Evolutionary conservation across 2,113 vertebrate genomes (phyloP).

Genomic region (Pelecanus crispus): DNA sequence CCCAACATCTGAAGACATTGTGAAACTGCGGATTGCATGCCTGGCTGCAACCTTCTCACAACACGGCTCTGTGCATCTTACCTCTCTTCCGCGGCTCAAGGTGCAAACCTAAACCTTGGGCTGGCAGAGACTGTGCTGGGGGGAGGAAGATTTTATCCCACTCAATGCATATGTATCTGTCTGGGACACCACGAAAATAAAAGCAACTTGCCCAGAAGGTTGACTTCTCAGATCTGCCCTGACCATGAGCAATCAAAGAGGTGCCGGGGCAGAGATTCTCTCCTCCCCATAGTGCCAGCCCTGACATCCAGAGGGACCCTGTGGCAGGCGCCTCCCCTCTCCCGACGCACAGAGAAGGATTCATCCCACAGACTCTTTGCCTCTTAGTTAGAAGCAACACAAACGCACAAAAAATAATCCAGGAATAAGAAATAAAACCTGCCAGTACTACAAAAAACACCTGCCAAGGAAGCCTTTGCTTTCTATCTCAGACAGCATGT

Average conservation of each 20-base stretch:
- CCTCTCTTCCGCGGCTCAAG: neutral
- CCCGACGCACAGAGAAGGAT: neutral
- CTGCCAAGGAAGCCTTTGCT: neutral
- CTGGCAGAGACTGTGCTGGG: neutral
- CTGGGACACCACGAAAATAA: neutral
- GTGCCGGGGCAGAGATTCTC: neutral
- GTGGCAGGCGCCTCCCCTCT: neutral
- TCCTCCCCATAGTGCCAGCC: neutral
- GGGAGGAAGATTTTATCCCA: neutral
- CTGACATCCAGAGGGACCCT: neutral
- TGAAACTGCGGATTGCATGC: neutral
- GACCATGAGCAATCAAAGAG: accelerated
- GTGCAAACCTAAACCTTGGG: neutral
- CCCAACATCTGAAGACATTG: neutral
- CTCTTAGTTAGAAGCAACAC: neutral
- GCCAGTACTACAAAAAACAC: neutral
- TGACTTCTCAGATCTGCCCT: neutral
- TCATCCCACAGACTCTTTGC: neutral
- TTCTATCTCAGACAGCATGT: neutral
- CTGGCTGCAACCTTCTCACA: neutral
- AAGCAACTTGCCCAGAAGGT: neutral
- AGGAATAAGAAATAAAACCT: neutral
- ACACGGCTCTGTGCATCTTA: neutral
- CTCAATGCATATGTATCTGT: accelerated
- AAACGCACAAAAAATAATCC: neutral